Conservation (phyloP, 2,113 vertebrate species). For the Microcebus griseorufus region DNA sequence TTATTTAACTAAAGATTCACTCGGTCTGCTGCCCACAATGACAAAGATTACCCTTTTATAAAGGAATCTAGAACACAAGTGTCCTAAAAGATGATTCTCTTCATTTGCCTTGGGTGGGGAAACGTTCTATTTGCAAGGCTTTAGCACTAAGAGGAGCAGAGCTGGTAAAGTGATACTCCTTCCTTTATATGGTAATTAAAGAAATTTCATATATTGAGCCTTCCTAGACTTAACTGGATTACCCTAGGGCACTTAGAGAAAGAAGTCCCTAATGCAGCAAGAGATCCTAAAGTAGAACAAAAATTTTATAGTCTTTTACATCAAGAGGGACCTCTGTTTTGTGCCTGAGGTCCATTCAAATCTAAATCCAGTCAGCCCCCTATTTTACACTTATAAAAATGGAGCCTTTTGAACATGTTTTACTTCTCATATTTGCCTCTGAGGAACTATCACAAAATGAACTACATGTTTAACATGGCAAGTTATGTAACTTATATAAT, state of each 20-base stretch:
- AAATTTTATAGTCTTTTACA: constrained; percentile 71
- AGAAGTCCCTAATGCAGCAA: constrained; percentile 62
- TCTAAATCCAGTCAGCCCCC: constrained; percentile 54
- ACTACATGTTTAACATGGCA: constrained; percentile 70
- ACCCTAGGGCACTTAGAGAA: constrained; percentile 44
- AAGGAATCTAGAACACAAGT: neutral
- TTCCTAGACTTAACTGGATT: constrained; percentile 65
- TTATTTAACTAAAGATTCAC: neutral
- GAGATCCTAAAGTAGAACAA: constrained; percentile 72
- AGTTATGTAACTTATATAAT: constrained; percentile 72
- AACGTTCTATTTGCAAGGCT: neutral
- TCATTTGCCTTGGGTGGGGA: neutral
- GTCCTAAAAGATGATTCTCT: neutral
- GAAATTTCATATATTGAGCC: constrained; percentile 30
- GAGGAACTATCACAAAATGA: constrained; percentile 69
- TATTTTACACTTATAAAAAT: constrained; percentile 68
- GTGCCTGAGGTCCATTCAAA: constrained; percentile 76
- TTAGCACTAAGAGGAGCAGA: neutral
- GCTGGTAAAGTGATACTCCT: neutral
- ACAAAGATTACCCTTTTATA: neutral
- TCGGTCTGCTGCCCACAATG: neutral
- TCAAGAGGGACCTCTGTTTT: constrained; percentile 69
- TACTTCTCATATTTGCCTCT: constrained; percentile 66
- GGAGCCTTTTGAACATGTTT: constrained; percentile 64
- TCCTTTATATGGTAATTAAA: constrained; percentile 50